These are phyloP conservation scores for Nomada lathburiana DNA, from an alignment of 2,888 invertebrate genomes.

Conservation along the genomic window DNA sequence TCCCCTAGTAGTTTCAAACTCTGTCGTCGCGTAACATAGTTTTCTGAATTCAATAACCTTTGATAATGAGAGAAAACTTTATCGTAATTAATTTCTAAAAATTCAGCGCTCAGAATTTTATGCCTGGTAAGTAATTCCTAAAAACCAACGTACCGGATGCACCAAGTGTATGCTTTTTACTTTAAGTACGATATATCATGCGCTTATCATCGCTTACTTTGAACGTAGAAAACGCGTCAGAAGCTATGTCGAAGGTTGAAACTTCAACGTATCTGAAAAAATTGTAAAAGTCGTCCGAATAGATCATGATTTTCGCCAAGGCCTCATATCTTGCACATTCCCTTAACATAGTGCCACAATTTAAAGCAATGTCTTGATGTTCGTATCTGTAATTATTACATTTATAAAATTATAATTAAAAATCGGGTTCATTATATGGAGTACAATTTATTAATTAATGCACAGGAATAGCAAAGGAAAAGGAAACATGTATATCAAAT, in stretches of 20 bases:
- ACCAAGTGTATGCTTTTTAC: constrained; percentile 61
- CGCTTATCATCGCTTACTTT: constrained; percentile 88
- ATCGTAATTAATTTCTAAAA: constrained; percentile 99
- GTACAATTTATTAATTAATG: constrained; percentile 27
- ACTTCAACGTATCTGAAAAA: constrained; percentile 99
- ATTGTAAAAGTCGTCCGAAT: constrained; percentile 99
- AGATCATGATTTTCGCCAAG: constrained; percentile 98
- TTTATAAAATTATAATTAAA: neutral
- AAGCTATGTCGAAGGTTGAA: constrained; percentile 99
- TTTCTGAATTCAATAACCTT: constrained; percentile 98
- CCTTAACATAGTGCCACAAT: constrained; percentile 99
- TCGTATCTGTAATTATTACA: constrained; percentile 91
- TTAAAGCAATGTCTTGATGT: constrained; percentile 99
- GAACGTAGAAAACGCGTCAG: constrained; percentile 99
- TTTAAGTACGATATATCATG: constrained; percentile 53
- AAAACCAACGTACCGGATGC: constrained; percentile 77
- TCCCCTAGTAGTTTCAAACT: constrained; percentile 99
- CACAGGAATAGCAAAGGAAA: neutral
- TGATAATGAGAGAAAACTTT: constrained; percentile 99
- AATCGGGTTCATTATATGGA: constrained; percentile 72
- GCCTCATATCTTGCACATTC: constrained; percentile 99
- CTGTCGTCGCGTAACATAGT: constrained; percentile 99
- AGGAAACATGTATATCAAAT: neutral
- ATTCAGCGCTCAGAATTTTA: constrained; percentile 98
- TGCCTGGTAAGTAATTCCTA: constrained; percentile 97